These are phyloP conservation scores for Bungarus multicinctus DNA, from an alignment of 2,113 vertebrate species.

Conservation along the genomic window DNA sequence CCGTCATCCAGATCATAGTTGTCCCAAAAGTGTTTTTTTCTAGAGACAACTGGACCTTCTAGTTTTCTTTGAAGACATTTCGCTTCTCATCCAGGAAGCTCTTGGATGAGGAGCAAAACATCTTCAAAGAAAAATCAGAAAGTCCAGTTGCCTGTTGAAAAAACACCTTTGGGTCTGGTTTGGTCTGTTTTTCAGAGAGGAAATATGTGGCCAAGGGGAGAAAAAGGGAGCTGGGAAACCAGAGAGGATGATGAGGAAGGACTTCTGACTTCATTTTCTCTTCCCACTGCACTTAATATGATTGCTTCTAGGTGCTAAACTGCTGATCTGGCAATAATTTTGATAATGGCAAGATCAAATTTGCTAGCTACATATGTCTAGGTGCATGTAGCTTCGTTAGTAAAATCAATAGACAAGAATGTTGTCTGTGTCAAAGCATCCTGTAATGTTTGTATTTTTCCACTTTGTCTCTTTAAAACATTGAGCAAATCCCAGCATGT, in stretches of 20 bases:
- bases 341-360: neutral
- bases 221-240: neutral
- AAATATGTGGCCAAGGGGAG: neutral
- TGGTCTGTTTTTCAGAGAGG: neutral
- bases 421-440: neutral
- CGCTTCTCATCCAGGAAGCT: no score
- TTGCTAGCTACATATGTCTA: neutral
- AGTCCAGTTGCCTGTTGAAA: no score
- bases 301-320: neutral
- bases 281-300: neutral
- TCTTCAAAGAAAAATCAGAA: no score
- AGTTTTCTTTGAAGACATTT: no score
- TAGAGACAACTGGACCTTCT: no score
- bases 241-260: neutral
- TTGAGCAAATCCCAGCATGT: neutral
- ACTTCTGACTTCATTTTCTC: neutral
- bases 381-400: neutral
- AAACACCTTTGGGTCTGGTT: neutral
- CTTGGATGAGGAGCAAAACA: no score
- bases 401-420: neutral
- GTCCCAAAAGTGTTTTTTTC: no score
- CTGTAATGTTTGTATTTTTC: neutral
- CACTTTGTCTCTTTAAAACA: neutral
- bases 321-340: neutral
- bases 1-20: no score